Conservation (phyloP, 2,888 invertebrate species). For the Microctonus aethiopoides region DNA sequence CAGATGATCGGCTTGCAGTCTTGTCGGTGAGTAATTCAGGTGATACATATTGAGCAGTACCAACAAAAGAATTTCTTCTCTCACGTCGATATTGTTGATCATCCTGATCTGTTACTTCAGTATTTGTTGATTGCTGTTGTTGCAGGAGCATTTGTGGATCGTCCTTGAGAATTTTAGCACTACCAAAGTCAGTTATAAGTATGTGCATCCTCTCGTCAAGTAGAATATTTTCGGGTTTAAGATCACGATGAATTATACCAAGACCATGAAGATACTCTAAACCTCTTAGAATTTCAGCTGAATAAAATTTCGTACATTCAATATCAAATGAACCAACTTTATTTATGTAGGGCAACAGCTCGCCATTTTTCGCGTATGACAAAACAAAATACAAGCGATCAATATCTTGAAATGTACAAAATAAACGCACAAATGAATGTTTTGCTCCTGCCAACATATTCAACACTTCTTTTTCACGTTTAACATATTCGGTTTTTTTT, state of each 20-base stretch:
- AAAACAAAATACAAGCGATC: constrained; percentile 95
- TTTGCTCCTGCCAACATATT: constrained; percentile 83
- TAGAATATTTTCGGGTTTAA: constrained; percentile 98
- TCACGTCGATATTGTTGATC: constrained; percentile 65
- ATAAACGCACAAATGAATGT: constrained; percentile 92
- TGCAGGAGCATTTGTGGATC: constrained; percentile 45
- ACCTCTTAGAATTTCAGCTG: constrained; percentile 92
- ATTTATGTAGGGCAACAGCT: constrained; percentile 91
- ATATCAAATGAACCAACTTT: constrained; percentile 91
- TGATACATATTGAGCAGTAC: constrained; percentile 98
- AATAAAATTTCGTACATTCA: constrained; percentile 91
- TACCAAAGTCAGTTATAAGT: constrained; percentile 96
- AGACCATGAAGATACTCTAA: constrained; percentile 90
- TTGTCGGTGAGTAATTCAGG: constrained; percentile 92
- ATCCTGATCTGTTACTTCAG: constrained; percentile 19
- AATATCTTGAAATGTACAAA: constrained; percentile 96
- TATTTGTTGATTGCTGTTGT: constrained; percentile 23
- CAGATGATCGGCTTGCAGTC: constrained; percentile 81
- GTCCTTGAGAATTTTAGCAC: constrained; percentile 82
- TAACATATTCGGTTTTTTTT: constrained; percentile 92
- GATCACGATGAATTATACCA: constrained; percentile 93
- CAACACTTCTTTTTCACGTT: constrained; percentile 93
- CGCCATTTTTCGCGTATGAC: constrained; percentile 94
- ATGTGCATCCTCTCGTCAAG: constrained; percentile 96
- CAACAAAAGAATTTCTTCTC: constrained; percentile 90